Evolutionary conservation across 1,140 invertebrate genomes (phyloP).

Genomic region (Lasaia peninsularis): DNA sequence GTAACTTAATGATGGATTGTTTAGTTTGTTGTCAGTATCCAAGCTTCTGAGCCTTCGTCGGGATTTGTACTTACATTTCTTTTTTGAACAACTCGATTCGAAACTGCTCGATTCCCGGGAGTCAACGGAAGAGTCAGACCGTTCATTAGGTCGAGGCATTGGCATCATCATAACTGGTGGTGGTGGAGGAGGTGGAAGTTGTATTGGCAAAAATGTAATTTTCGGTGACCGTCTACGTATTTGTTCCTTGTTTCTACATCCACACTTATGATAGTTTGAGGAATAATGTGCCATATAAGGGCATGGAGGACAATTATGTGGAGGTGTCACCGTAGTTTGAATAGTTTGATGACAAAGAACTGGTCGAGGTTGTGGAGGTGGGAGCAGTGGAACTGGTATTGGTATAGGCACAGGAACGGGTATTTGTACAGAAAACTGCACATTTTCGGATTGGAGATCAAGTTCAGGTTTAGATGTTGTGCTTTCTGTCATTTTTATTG

Average conservation of each 20-base stretch:
- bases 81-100: constrained; percentile 22
- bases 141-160: background rate
- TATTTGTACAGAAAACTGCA: background rate
- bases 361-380: constrained; percentile 2
- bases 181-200: constrained; percentile 10
- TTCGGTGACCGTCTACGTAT: too few relatives aligned
- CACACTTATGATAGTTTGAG: background rate
- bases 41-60: constrained; percentile 30
- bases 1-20: constrained; percentile 46
- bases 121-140: constrained; percentile 15
- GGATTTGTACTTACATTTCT: constrained; percentile 23
- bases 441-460: background rate
- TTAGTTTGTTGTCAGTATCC: constrained; percentile 35
- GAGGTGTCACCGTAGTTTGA: background rate
- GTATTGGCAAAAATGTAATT: background rate
- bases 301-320: background rate
- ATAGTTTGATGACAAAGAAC: background rate
- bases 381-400: constrained; percentile 6
- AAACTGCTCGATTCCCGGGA: constrained; percentile 25
- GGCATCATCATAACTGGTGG: constrained; percentile 17
- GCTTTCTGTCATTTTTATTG: background rate
- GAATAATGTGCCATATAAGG: background rate
- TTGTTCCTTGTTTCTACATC: background rate
- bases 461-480: background rate
- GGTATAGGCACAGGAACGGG: constrained; percentile 20